Evolutionary conservation across 1,140 invertebrate species (phyloP).

Genomic region (Thalassaphorura encarpata): DNA sequence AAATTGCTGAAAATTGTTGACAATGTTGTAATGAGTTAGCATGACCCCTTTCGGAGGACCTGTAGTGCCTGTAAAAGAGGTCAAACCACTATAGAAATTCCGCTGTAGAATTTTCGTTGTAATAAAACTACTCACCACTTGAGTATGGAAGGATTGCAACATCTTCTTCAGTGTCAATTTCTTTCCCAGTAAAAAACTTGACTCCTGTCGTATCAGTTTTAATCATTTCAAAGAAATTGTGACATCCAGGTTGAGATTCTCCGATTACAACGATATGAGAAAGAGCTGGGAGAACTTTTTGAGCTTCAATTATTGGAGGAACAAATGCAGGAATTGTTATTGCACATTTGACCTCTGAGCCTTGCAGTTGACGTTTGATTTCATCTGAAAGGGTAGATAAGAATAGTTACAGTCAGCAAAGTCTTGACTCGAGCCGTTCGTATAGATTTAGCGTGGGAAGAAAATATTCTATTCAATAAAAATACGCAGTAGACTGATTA

Average conservation of each 20-base stretch:
- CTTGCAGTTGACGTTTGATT: slow-evolving; percentile 55
- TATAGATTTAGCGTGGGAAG: too few species aligned
- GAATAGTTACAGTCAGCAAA: too few species aligned
- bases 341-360: slow-evolving; percentile 54
- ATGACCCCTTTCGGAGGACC: slow-evolving; percentile 69
- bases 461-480: too few species aligned
- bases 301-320: slow-evolving; percentile 45
- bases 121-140: too few species aligned
- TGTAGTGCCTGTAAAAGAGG: too few species aligned
- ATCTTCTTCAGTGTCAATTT: slow-evolving; percentile 35
- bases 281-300: slow-evolving; percentile 15
- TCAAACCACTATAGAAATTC: not conserved
- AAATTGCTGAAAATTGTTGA: not conserved
- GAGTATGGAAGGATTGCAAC: slow-evolving; percentile 40
- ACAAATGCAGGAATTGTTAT: slow-evolving; percentile 55
- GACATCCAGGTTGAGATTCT: slow-evolving; percentile 11
- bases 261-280: slow-evolving; percentile 12
- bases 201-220: slow-evolving; percentile 5
- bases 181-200: slow-evolving; percentile 9
- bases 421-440: too few species aligned
- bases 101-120: not conserved
- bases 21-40: slow-evolving; percentile 48
- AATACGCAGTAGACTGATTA: too few species aligned
- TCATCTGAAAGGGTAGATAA: slow-evolving; percentile 47
- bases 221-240: slow-evolving; percentile 13